Percentiles rank a stretch among this genome's conserved stretches.
These are phyloP conservation scores for Habrosyne pyritoides DNA, from an alignment of 2,888 invertebrate genomes.

Conservation along the genomic window DNA sequence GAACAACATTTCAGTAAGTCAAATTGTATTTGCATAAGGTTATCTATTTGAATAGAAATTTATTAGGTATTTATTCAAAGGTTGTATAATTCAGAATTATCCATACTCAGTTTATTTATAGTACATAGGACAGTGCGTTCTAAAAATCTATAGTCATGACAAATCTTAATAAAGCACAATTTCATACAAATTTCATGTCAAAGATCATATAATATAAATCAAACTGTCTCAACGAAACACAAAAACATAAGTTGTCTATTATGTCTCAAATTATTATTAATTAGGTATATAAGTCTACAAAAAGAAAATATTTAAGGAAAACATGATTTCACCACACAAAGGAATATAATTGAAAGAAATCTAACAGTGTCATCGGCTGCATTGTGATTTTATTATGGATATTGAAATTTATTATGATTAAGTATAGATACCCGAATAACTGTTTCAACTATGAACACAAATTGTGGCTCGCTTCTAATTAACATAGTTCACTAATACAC, in stretches of 20 bases:
- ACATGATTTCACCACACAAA: conserved; percentile 76
- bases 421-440: conserved; percentile 65
- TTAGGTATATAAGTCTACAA: conserved; percentile 61
- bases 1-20: conserved; percentile 70
- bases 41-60: conserved; percentile 41
- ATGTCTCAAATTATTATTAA: conserved; percentile 73
- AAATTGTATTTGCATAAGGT: conserved; percentile 42
- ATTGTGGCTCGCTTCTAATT: conserved; percentile 73
- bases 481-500: conserved; percentile 68
- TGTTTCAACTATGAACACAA: conserved; percentile 80
- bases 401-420: conserved; percentile 72
- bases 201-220: conserved; percentile 35
- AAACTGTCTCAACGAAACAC: conserved; percentile 61
- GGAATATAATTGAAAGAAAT: conserved; percentile 54
- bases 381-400: conserved; percentile 61
- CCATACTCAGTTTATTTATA: conserved; percentile 17
- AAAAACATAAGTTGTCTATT: conserved; percentile 63
- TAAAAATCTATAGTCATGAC: conserved; percentile 6
- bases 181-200: conserved; percentile 39
- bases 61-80: conserved; percentile 44
- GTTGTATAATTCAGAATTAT: conserved; percentile 32
- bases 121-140: background rate
- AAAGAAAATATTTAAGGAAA: conserved; percentile 59
- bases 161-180: conserved; percentile 56
- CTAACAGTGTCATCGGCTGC: conserved; percentile 57